A percentile compares a stretch with the other conserved stretches of the same genome.
Conservation (phyloP, 2,113 vertebrate genomes). For the Saguinus midas region DNA sequence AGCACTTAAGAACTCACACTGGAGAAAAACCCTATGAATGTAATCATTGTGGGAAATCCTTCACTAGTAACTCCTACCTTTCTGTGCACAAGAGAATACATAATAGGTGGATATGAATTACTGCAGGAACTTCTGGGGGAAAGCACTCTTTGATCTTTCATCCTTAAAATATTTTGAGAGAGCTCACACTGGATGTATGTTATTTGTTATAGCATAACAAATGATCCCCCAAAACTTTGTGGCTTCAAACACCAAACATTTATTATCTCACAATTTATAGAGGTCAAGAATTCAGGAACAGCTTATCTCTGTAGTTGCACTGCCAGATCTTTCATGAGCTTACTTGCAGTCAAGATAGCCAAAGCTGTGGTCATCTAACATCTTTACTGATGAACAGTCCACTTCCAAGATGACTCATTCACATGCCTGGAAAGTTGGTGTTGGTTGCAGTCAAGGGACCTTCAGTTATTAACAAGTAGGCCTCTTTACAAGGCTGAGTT, state of each 20-base stretch:
- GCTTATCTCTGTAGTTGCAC: neutral
- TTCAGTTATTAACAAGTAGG: neutral
- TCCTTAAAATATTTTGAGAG: neutral
- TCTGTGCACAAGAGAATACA: slow-evolving; percentile 71
- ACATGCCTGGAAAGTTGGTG: neutral
- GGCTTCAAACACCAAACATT: neutral
- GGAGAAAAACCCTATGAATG: slow-evolving; percentile 74
- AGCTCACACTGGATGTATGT: neutral
- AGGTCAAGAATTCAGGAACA: neutral
- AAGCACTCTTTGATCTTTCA: neutral
- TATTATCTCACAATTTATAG: neutral
- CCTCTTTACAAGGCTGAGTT: neutral
- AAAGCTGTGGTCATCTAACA: neutral
- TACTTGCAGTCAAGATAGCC: neutral
- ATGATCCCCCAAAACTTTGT: neutral
- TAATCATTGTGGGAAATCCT: slow-evolving; percentile 70
- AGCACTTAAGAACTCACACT: slow-evolving; percentile 69
- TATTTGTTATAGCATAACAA: neutral
- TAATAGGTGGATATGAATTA: slow-evolving; percentile 58
- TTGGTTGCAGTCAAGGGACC: neutral
- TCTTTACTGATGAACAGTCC: neutral
- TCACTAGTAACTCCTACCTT: slow-evolving; percentile 72
- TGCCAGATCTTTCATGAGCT: neutral
- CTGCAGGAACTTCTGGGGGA: neutral
- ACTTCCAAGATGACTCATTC: neutral